phyloP scores from a whole-genome alignment of 2,113 vertebrate genomes.

The Rhabdornis inornatus region DNA sequence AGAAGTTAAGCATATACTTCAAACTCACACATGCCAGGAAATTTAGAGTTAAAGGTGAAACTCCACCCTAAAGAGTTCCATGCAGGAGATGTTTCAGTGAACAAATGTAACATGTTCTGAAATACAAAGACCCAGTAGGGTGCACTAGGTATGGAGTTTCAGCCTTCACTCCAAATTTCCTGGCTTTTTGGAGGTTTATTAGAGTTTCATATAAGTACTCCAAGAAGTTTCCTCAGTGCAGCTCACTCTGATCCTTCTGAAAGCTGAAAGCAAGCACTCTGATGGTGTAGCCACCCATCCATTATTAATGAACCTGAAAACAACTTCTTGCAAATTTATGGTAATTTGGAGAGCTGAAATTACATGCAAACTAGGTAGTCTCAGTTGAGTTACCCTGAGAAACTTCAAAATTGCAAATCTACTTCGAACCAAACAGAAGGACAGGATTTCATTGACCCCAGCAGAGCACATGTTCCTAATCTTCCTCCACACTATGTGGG shows the following conservation, averaged over 20 bases:
- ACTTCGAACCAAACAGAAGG: not conserved
- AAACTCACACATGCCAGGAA: conserved; percentile 22
- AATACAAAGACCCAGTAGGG: conserved; percentile 32
- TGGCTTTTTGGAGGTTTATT: conserved; percentile 30
- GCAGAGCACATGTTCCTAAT: not conserved
- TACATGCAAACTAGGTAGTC: not conserved
- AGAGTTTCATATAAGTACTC: not conserved
- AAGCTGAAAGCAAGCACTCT: not conserved
- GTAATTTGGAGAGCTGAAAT: not conserved
- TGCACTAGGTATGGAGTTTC: conserved; percentile 16
- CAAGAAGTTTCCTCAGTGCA: not conserved
- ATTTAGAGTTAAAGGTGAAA: conserved; percentile 51
- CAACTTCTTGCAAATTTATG: conserved; percentile 10
- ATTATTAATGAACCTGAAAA: conserved; percentile 32
- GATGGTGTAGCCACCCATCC: not conserved
- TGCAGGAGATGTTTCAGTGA: not conserved
- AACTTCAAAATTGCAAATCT: not conserved
- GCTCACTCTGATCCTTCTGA: not conserved
- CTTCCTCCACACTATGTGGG: not conserved
- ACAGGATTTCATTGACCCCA: not conserved
- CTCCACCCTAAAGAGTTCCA: not conserved
- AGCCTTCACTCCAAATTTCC: conserved; percentile 43
- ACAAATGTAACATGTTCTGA: not conserved
- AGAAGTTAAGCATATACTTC: not conserved
- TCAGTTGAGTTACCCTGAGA: not conserved